Evolutionary conservation across 2,113 vertebrate species (phyloP), one percentile per base, ranked within the genome.

Genomic region (Chrysochloris asiatica): DNA sequence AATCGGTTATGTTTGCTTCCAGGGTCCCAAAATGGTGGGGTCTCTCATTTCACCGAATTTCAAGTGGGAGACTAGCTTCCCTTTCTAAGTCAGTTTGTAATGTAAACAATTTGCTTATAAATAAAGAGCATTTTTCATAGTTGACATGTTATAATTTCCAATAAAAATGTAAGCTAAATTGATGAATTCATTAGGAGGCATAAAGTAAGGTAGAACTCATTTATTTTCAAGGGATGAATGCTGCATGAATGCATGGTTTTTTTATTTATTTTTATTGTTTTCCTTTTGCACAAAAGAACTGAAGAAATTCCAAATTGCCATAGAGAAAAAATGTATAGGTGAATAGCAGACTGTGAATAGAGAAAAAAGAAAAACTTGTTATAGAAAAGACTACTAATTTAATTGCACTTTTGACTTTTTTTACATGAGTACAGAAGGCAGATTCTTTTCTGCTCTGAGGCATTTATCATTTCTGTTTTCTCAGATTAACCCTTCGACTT

Each of bases 91-190:
- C 41, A 50, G 50, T 78, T 86, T 93, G 81, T 78, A 95, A 93
- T 86, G 56, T 90, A 90, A 87, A 93, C 38, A 75, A 82, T 93
- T 95, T 93, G 47, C 86, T 94, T 92, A 84, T 90, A 90, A 95
- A 86, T 87, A 72, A 91, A 90, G 12, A 7, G 4, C 33, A 93
- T 94, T 95, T 91, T 97, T 95, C 88, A 94, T 65, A 72, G 50
- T 30, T 94, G 91, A 54, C 56, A 73, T 78, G 26, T 36, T 90
- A 24, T 52, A 92, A 94, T 94, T 96, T 94, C 73, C 56, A 92
- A 79, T 43, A 91, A 59, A 93, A 96, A 94, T 89, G 33, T 79
- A 61, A 86, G 21, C 30, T 93, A 90, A 95, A 92, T 82, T 94
- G 88, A 88, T 94, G 79, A 94, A 92, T 94, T 95, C 80, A 90